Evolutionary conservation across 2,113 vertebrate genomes (phyloP).

Genomic region (Eptesicus fuscus): DNA sequence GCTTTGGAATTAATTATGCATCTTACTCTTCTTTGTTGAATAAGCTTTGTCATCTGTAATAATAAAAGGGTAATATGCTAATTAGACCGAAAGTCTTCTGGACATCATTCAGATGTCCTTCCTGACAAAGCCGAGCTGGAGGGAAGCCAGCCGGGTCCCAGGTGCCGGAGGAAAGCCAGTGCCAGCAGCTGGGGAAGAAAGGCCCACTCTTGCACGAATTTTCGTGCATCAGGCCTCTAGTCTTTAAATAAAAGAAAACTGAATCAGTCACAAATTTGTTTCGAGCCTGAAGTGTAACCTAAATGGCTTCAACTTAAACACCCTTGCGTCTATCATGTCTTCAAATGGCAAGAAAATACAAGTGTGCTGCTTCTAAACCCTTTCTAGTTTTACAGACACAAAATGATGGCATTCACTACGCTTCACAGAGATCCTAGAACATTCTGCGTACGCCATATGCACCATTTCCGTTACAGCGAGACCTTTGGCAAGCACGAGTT

Average conservation of each 20-base stretch:
- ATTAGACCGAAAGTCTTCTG: no score
- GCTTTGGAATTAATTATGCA: neutral
- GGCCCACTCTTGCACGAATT: no score
- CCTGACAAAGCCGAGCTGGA: no score
- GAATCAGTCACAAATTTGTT: neutral
- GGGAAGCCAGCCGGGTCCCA: no score
- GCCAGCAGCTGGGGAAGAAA: no score
- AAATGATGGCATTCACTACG: neutral
- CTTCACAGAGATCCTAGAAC: constrained; percentile 25
- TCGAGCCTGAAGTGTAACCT: neutral
- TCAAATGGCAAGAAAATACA: constrained; percentile 30
- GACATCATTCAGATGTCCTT: no score
- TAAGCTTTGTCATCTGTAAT: neutral
- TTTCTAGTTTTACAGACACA: neutral
- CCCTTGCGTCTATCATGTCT: neutral
- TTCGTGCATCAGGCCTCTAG: no score
- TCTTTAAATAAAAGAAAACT: constrained; percentile 34
- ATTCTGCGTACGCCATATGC: neutral
- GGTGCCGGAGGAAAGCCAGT: no score
- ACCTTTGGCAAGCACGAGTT: neutral
- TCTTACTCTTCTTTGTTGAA: constrained; percentile 5
- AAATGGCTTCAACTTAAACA: constrained; percentile 2
- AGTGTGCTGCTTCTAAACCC: neutral
- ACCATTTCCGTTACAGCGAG: neutral
- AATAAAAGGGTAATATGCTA: no score